Percentiles rank a stretch among this genome's conserved stretches.
Evolutionary conservation across 2,888 invertebrate genomes (phyloP).

Genomic region (Drosophila lutescens): DNA sequence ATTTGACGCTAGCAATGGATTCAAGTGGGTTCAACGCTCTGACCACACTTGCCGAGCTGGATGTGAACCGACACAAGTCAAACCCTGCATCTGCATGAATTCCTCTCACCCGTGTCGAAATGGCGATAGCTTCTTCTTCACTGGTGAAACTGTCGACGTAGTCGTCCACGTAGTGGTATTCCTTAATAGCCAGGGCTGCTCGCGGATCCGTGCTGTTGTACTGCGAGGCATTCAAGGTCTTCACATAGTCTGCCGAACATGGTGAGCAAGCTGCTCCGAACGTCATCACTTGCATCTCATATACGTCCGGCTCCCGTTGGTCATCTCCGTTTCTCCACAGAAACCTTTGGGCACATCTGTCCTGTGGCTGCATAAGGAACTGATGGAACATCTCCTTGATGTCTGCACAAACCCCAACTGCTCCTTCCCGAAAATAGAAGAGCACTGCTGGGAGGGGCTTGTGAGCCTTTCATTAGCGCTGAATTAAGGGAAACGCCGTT

Average conservation of each 20-base stretch:
- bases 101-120: constrained; percentile 5
- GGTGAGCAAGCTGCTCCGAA: too few relatives aligned
- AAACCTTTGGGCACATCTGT: too few relatives aligned
- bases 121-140: neutral
- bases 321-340: too few relatives aligned
- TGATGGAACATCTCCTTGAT: too few relatives aligned
- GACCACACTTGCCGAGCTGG: constrained; percentile 3
- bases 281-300: too few relatives aligned
- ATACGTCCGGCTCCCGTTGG: too few relatives aligned
- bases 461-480: too few relatives aligned
- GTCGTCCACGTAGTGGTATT: constrained; percentile 1
- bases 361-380: too few relatives aligned
- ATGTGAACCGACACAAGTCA: neutral
- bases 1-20: neutral
- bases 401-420: too few relatives aligned
- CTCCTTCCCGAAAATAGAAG: too few relatives aligned
- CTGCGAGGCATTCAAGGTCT: constrained; percentile 1
- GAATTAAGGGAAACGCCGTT: too few relatives aligned
- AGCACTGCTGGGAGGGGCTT: too few relatives aligned
- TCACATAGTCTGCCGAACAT: constrained; percentile 14
- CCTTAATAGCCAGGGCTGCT: neutral
- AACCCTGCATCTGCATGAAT: neutral
- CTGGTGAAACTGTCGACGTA: neutral
- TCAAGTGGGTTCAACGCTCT: neutral
- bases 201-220: constrained; percentile 1